Evolutionary conservation across 2,113 vertebrate species (phyloP).

Genomic region (Gorsachius goisagi): DNA sequence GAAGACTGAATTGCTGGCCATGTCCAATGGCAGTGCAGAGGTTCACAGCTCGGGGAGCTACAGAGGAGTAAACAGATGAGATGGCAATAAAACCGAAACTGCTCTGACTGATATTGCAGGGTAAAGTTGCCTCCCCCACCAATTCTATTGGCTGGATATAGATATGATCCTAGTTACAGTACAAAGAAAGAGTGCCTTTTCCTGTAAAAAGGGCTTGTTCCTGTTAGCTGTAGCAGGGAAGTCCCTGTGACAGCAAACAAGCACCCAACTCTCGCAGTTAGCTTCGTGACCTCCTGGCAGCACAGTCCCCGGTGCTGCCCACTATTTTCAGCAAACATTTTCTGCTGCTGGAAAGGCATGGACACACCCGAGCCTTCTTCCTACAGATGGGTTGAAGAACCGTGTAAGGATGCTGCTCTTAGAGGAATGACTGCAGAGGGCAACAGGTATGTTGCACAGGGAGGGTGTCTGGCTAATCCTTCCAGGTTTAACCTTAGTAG

Average conservation of each 20-base stretch:
- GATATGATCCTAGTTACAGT: accelerated
- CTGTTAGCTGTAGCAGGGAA: background rate
- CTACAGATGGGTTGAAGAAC: accelerated
- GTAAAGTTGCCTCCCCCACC: accelerated
- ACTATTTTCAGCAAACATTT: background rate
- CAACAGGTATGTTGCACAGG: background rate
- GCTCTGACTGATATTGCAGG: background rate
- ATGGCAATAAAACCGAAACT: background rate
- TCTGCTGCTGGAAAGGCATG: background rate
- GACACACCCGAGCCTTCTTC: accelerated
- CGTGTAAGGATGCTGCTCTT: accelerated
- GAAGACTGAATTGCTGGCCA: background rate
- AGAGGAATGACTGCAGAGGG: background rate
- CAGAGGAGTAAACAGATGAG: accelerated
- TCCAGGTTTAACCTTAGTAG: background rate
- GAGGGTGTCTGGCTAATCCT: background rate
- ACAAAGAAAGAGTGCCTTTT: background rate
- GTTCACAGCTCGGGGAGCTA: accelerated
- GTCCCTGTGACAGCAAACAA: background rate
- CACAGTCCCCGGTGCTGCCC: background rate
- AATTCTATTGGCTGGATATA: background rate
- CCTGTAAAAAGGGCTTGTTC: background rate
- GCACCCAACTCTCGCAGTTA: background rate
- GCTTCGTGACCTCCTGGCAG: background rate
- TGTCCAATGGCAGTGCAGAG: background rate